A percentile compares a stretch with the other conserved stretches of the same genome.
Conservation (phyloP, 2,113 vertebrate species). For the Leucosticte australis region DNA sequence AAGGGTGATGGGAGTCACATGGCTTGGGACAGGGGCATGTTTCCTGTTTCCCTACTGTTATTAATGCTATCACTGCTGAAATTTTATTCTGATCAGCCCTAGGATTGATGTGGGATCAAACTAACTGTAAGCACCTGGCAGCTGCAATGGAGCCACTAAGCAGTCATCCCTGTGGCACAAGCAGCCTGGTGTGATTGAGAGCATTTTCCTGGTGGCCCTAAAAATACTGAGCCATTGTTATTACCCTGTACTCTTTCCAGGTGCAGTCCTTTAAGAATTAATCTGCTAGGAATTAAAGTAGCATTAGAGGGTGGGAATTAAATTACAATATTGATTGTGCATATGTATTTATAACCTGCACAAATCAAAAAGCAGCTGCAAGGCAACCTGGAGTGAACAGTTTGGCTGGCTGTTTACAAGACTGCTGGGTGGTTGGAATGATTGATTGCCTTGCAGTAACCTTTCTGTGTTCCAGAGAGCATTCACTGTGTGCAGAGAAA, state of each 20-base stretch:
- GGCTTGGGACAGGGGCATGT: not conserved
- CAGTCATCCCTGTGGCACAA: not conserved
- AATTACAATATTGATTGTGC: slow-evolving; percentile 52
- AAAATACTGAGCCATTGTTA: not conserved
- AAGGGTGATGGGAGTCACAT: rapidly evolving
- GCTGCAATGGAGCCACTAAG: not conserved
- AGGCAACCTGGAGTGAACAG: slow-evolving; percentile 58
- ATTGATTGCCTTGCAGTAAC: slow-evolving; percentile 79
- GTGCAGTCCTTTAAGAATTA: slow-evolving; percentile 6
- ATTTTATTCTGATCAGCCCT: not conserved
- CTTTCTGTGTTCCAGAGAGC: slow-evolving; percentile 70
- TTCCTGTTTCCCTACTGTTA: not conserved
- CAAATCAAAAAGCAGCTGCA: slow-evolving; percentile 59
- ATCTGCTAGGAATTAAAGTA: slow-evolving; percentile 48
- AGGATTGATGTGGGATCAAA: not conserved
- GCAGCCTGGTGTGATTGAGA: not conserved
- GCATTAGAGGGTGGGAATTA: slow-evolving; percentile 50
- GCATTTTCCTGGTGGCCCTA: slow-evolving; percentile 22
- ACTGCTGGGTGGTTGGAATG: slow-evolving; percentile 70
- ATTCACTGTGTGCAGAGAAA: slow-evolving; percentile 60
- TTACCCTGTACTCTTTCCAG: slow-evolving; percentile 34
- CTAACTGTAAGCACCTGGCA: not conserved
- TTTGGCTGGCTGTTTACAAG: slow-evolving; percentile 72
- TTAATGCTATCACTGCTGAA: not conserved
- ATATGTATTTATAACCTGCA: slow-evolving; percentile 59